These are phyloP conservation scores for Camelus bactrianus DNA, from an alignment of 2,113 vertebrate species.

Conservation along the genomic window DNA sequence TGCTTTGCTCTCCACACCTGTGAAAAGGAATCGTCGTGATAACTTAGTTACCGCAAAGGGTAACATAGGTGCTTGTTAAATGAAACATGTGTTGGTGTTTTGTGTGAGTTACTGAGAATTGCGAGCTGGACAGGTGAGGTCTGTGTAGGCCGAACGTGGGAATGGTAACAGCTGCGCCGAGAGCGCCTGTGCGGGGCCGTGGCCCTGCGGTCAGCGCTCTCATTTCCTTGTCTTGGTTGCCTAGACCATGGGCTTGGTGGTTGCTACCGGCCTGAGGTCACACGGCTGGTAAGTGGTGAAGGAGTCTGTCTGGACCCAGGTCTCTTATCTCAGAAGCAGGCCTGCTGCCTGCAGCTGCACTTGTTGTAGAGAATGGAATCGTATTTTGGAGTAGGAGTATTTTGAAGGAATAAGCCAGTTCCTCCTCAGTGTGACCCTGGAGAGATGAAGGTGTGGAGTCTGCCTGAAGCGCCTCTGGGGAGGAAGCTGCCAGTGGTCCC, in stretches of 20 bases:
- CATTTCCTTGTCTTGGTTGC: neutral
- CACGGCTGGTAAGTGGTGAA: neutral
- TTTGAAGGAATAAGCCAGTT: neutral
- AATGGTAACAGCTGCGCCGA: neutral
- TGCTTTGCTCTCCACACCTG: neutral
- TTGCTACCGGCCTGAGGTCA: neutral
- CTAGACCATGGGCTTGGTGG: neutral
- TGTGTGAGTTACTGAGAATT: neutral
- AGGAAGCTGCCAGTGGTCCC: neutral
- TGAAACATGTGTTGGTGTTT: neutral
- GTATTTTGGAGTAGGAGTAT: neutral
- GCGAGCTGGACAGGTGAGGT: neutral
- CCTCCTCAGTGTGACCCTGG: neutral
- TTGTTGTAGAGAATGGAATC: neutral
- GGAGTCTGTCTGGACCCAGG: neutral
- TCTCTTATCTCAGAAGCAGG: neutral
- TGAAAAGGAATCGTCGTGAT: neutral
- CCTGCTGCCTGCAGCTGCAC: neutral
- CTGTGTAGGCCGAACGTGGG: no score
- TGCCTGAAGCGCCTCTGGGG: neutral
- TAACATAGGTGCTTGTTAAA: neutral
- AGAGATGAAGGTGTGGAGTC: rapidly evolving
- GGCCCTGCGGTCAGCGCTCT: neutral
- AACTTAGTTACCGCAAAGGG: neutral
- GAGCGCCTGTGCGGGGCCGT: no score